Evolutionary conservation across 2,797 vertebrate genomes (phyloP).

Genomic region (Girardinus metallicus): DNA sequence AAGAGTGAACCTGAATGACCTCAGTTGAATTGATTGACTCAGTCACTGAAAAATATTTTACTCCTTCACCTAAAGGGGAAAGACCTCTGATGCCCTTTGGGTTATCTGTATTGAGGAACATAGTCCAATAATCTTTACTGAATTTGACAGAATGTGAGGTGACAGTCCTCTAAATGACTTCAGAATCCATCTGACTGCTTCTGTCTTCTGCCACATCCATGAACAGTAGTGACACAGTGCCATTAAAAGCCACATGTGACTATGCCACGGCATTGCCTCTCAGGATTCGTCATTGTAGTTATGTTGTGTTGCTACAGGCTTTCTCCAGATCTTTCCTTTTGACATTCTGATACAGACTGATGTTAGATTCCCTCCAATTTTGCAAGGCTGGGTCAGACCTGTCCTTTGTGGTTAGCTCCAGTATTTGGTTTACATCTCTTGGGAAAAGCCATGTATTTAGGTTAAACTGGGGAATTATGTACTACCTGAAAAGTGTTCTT

Average conservation of each 20-base stretch:
- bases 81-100: neutral
- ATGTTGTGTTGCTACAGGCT: neutral
- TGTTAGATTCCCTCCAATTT: neutral
- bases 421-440: neutral
- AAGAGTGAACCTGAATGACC: neutral
- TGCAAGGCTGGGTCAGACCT: neutral
- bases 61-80: neutral
- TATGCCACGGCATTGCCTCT: neutral
- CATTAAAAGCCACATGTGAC: conserved; percentile 4
- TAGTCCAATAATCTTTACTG: neutral
- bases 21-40: neutral
- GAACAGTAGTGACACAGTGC: conserved; percentile 1
- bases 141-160: conserved; percentile 1
- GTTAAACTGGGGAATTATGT: neutral
- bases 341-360: neutral
- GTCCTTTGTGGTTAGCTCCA: neutral
- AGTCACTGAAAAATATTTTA: neutral
- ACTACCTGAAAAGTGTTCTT: neutral
- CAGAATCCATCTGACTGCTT: conserved; percentile 12
- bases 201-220: conserved; percentile 18
- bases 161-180: conserved; percentile 8
- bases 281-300: neutral
- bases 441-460: neutral
- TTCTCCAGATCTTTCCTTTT: neutral
- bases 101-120: neutral